These are phyloP conservation scores for Pherbina coryleti DNA, from an alignment of 2,888 invertebrate species.

Conservation along the genomic window DNA sequence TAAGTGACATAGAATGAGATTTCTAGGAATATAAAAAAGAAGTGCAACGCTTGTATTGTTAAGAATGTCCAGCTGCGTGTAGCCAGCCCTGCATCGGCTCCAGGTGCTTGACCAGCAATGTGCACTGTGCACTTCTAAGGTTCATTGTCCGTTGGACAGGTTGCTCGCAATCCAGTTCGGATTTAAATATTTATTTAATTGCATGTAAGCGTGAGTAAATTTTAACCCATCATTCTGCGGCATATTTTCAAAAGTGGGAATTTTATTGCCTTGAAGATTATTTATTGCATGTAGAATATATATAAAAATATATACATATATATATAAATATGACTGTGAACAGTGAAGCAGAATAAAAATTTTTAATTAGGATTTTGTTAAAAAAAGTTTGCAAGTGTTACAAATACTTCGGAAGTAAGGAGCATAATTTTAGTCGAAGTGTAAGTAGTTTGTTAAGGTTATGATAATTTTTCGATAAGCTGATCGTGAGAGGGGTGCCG, in stretches of 20 bases:
- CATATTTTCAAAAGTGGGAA: background rate
- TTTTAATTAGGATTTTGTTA: too few relatives aligned
- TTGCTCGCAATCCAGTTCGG: background rate
- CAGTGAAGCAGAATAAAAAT: too few relatives aligned
- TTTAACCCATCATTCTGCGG: background rate
- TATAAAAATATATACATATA: background rate
- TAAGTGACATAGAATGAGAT: too few relatives aligned
- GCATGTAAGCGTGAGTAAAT: slow-evolving; percentile 3
- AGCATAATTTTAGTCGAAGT: too few relatives aligned
- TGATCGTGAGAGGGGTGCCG: too few relatives aligned
- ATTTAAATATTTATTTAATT: background rate
- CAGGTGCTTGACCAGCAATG: background rate
- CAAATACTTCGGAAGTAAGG: too few relatives aligned
- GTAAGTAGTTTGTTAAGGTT: too few relatives aligned
- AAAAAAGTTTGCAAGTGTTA: too few relatives aligned
- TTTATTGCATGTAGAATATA: background rate
- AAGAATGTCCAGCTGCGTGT: background rate
- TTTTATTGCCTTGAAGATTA: background rate
- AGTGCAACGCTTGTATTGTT: too few relatives aligned
- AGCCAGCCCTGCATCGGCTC: background rate
- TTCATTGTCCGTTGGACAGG: background rate
- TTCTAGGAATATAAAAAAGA: too few relatives aligned
- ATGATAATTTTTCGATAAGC: too few relatives aligned
- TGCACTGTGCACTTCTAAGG: background rate
- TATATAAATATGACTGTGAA: background rate